A percentile compares a stretch with the other conserved stretches of the same genome.
phyloP scores from a whole-genome alignment of 2,113 vertebrate species.

The Plecotus auritus region DNA sequence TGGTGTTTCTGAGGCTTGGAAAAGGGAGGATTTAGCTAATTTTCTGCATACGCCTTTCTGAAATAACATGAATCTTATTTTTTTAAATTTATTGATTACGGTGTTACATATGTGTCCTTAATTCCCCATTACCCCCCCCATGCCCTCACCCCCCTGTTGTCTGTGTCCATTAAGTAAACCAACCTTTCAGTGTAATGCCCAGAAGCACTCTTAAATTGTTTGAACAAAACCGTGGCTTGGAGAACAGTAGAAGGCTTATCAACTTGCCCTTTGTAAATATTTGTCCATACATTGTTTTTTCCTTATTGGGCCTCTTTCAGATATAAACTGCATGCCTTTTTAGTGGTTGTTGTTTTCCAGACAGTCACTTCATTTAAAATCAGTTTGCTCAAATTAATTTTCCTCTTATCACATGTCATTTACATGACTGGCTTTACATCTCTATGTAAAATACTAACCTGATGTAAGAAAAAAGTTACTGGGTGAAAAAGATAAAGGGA shows the following conservation, averaged over 20 bases:
- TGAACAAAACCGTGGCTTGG: conserved; percentile 1
- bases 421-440: not conserved
- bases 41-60: not conserved
- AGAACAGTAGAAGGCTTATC: not conserved
- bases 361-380: conserved; percentile 69
- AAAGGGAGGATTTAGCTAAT: not conserved
- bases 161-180: not conserved
- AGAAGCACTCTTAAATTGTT: not conserved
- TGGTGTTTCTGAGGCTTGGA: not conserved
- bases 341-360: not conserved
- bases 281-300: conserved; percentile 31
- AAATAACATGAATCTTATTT: not conserved
- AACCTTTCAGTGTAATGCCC: not conserved
- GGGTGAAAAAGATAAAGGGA: not conserved
- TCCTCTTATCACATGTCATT: conserved; percentile 23
- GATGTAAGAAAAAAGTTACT: not conserved
- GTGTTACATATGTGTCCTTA: too few relatives aligned
- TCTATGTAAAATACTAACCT: not conserved
- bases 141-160: too few relatives aligned
- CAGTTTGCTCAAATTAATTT: conserved; percentile 51
- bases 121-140: too few relatives aligned
- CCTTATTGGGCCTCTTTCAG: conserved; percentile 37
- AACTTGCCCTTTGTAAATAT: not conserved
- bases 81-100: not conserved
- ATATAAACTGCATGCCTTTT: not conserved